A percentile compares a stretch with the other conserved stretches of the same genome.
phyloP scores from a whole-genome alignment of 2,113 vertebrate genomes.

The Pygoscelis adeliae region DNA sequence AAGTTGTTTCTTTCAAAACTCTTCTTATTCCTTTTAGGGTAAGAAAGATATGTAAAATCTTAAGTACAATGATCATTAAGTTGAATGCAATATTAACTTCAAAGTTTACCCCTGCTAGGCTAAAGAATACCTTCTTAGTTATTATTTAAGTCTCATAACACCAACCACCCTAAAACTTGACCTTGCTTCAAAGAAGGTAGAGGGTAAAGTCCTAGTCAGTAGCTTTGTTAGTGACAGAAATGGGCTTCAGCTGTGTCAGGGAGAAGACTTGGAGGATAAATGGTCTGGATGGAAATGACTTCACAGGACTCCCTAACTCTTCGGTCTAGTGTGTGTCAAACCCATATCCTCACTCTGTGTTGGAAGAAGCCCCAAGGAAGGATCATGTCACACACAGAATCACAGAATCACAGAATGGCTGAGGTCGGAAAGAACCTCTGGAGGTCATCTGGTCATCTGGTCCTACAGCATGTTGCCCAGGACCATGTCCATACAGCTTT shows the following conservation, averaged over 20 bases:
- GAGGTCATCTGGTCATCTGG: background rate
- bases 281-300: background rate
- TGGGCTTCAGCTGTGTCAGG: background rate
- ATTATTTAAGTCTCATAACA: background rate
- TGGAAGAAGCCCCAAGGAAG: background rate
- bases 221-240: background rate
- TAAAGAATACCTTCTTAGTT: background rate
- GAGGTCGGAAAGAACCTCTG: background rate
- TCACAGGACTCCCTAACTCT: background rate
- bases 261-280: background rate
- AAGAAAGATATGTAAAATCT: background rate
- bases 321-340: background rate
- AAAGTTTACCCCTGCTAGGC: background rate
- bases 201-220: background rate
- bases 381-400: background rate
- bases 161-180: background rate
- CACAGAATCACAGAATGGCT: background rate
- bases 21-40: background rate
- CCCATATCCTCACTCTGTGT: background rate
- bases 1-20: background rate
- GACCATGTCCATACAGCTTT: background rate
- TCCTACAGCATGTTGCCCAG: background rate
- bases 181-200: background rate
- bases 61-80: background rate
- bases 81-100: background rate